Conservation (phyloP, 1,140 invertebrate genomes). For the Saxidomus purpurata region DNA sequence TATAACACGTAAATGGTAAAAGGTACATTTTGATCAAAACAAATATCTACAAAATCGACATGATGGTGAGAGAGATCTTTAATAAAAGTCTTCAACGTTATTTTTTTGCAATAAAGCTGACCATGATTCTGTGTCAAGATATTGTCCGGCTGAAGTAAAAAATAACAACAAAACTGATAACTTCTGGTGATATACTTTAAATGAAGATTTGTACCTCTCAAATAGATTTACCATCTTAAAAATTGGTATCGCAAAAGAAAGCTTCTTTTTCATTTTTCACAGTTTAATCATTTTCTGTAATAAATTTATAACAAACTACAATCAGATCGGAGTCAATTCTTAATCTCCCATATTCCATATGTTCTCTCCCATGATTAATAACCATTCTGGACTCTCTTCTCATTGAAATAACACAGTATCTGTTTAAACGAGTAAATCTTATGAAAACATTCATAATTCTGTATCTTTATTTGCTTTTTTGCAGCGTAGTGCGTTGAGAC, state of each 20-base stretch:
- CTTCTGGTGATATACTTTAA: too few relatives aligned
- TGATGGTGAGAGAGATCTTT: too few relatives aligned
- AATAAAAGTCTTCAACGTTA: too few relatives aligned
- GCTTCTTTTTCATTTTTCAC: neutral
- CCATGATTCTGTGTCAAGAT: too few relatives aligned
- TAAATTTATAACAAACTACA: slow-evolving; percentile 4
- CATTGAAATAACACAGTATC: slow-evolving; percentile 55
- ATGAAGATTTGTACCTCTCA: neutral
- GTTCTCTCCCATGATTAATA: slow-evolving; percentile 44
- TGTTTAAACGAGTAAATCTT: slow-evolving; percentile 28
- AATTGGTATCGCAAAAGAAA: neutral
- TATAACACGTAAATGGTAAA: too few relatives aligned
- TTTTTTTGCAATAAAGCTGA: too few relatives aligned
- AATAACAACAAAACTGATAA: too few relatives aligned
- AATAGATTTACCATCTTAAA: neutral
- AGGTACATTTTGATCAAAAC: too few relatives aligned
- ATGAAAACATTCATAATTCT: slow-evolving; percentile 47
- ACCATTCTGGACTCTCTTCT: neutral
- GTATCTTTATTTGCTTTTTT: slow-evolving; percentile 40
- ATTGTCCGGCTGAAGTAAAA: too few relatives aligned
- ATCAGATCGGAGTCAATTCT: neutral
- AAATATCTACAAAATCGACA: too few relatives aligned
- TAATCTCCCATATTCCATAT: slow-evolving; percentile 27
- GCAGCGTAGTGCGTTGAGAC: neutral
- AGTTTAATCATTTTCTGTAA: neutral